Base-by-base conservation (phyloP, 1,140 invertebrate genomes). In the Drosophila pachea region DNA sequence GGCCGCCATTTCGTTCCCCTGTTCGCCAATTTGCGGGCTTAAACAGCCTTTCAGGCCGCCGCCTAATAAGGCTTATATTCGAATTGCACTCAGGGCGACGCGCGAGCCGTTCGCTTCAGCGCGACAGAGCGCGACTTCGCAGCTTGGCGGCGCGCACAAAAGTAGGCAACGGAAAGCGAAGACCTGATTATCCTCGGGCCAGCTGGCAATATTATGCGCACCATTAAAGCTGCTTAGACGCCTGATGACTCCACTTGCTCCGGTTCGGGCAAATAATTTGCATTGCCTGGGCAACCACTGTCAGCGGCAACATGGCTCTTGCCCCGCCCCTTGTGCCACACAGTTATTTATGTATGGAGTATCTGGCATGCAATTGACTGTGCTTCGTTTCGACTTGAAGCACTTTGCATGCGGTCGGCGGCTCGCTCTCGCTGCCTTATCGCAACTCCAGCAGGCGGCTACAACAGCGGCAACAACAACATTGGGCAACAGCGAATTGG, bases 211-310 rank as follows among this genome's bases (percentile, higher is more conserved):
- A 53, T 71, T 49, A 60, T 65, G 48, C 66, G 73, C 79, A 29
- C 81, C 75, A 79, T 86, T 79, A 84, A 84, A 76, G 76, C 76
- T 49, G 73, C 64, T 73, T 74, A 68, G 68, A 69, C 73, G 65
- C 71, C 74, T 76, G 66, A 65, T 74, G 78, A 74, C 78, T 81
- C 58, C 53, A 43, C 61, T 47, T 3, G 22, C 22, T 3, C 22
- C 1, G 59, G 48, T 11, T 58, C 8, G 43, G 11, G 63, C 33
- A 54, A 50, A 49, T 63, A 31, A 59, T 70, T 70, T 59, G 54
- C 62, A 65, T 70, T 70, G 48, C 40, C 62, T 7, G 32, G 53
- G 33, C 54, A 65, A 65, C 53, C 7, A 43, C 14, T 42, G 67
- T 60, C 53, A 55, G 38, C 11, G 63, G 68, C 63, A 60, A 60